Evolutionary conservation across 2,797 vertebrate species (phyloP).

Genomic region (Atherinosoma microstoma): DNA sequence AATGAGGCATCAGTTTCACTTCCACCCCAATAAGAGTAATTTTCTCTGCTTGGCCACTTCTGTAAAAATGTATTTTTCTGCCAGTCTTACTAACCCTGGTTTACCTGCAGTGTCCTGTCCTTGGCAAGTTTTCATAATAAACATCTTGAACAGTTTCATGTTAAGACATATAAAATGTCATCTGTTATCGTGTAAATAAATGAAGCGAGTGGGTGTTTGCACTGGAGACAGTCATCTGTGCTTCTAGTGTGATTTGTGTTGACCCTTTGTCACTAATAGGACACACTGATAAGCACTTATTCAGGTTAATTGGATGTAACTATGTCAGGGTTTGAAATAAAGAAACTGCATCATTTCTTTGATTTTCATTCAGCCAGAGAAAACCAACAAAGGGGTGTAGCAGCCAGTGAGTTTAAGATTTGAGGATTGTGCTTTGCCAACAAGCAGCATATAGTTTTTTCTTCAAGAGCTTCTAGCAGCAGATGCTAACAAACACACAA

Average conservation of each 20-base stretch:
- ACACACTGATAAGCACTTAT: conserved; percentile 64
- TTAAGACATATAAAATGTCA: conserved; percentile 15
- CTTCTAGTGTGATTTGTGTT: conserved; percentile 38
- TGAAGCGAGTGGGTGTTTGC: conserved; percentile 11
- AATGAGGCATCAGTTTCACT: too few species aligned
- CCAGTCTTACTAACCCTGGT: conserved; percentile 42
- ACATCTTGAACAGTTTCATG: conserved; percentile 25
- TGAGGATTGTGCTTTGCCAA: conserved; percentile 11
- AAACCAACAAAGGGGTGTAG: conserved; percentile 28
- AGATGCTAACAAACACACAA: conserved; percentile 28
- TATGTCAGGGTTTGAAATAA: conserved; percentile 48
- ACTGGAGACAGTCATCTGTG: conserved; percentile 28
- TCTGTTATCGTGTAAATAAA: conserved; percentile 21
- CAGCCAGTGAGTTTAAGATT: conserved; percentile 27
- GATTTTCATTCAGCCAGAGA: conserved; percentile 31
- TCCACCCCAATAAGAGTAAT: too few species aligned
- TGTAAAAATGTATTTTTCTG: conserved; percentile 1
- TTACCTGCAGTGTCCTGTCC: conserved; percentile 30
- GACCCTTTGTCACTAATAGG: conserved; percentile 51
- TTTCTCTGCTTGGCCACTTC: too few species aligned
- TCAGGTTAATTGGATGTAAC: conserved; percentile 35
- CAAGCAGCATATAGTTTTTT: conserved; percentile 14
- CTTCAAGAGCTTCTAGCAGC: conserved; percentile 30
- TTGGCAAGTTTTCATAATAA: conserved; percentile 29
- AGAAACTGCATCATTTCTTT: conserved; percentile 38